phyloP scores from a whole-genome alignment of 2,888 invertebrate genomes.

The Lycia hirtaria region DNA sequence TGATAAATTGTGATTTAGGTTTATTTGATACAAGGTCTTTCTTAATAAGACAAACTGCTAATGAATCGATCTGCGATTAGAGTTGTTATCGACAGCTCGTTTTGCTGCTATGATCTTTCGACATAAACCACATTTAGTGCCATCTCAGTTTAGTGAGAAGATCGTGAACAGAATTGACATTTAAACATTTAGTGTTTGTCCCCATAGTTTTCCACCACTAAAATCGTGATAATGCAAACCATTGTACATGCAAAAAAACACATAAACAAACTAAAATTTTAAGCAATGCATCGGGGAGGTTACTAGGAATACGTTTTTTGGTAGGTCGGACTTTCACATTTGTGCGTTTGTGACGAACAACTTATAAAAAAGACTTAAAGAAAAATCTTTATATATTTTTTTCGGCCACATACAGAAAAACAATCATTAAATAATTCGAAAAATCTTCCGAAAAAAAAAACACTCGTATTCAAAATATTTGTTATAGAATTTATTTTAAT shows the following conservation, averaged over 20 bases:
- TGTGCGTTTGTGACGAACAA: slow-evolving; percentile 21
- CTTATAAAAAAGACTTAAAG: slow-evolving; percentile 1
- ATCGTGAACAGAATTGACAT: background rate
- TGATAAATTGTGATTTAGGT: no score
- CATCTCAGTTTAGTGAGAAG: background rate
- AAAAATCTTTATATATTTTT: background rate
- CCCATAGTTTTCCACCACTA: slow-evolving; percentile 59
- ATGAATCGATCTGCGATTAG: no score
- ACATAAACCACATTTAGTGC: background rate
- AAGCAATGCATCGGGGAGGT: slow-evolving; percentile 76
- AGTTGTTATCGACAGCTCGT: no score
- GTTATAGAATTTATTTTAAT: no score
- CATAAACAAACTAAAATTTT: slow-evolving; percentile 66
- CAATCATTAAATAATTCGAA: background rate
- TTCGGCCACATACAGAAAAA: background rate
- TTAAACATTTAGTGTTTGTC: slow-evolving; percentile 37
- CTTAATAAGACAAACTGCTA: no score
- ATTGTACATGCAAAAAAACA: slow-evolving; percentile 84
- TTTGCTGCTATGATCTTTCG: no score
- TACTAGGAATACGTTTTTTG: slow-evolving; percentile 49
- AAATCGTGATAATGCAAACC: slow-evolving; percentile 76
- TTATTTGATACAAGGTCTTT: no score
- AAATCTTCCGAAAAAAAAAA: background rate
- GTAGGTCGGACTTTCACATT: slow-evolving; percentile 26
- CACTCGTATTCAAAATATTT: no score